Evolutionary conservation across 2,113 vertebrate species (phyloP), one percentile per base, ranked within the genome.

Genomic region (Prinia subflava): DNA sequence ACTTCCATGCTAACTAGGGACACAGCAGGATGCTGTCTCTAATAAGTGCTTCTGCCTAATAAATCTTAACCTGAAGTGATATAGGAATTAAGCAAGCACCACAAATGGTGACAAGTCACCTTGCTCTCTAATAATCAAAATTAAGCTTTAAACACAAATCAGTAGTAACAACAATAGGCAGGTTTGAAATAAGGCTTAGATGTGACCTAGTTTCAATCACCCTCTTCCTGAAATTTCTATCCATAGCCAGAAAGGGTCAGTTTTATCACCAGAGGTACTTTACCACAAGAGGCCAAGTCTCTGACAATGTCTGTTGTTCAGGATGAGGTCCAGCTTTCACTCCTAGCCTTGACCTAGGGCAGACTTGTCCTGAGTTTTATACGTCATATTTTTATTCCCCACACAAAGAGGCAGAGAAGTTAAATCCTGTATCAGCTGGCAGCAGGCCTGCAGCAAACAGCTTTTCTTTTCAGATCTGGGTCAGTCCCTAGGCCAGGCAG

Each of bases 1-100:
- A 4, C 11, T 52, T 62, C 49, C 33, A 5, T 44, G 79, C 44
- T 44, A 57, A 24, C 31, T 16, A 15, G 50, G 21, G 28, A 11
- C 0, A 0, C 33, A 13, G 20, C 1, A 39, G 55, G 83, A 31
- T 78, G 52, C 20, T 78, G 27, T 17, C 46, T 41, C 28, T 6
- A 27, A 20, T 0, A 1, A 31, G 28, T 31, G 31, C 62, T 68
- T 92, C 76, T 77, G 53, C 35, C 27, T 35, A 11, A 3, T 17
- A 9, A 3, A 3, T 75, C 81, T 56, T 77, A 74, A 73, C 33
- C 50, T n/a, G 21, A 56, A 90, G 33, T 33, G 44, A 73, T 39
- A 10, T 0, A n/a, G 69, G 35, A 55, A 76, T 23, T 56, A 49
- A 91, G 50, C 31, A 63, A 73, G 25, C 23, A 60, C 57, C 39